Conservation (phyloP, 2,888 invertebrate genomes). For the Leptothorax acervorum region DNA sequence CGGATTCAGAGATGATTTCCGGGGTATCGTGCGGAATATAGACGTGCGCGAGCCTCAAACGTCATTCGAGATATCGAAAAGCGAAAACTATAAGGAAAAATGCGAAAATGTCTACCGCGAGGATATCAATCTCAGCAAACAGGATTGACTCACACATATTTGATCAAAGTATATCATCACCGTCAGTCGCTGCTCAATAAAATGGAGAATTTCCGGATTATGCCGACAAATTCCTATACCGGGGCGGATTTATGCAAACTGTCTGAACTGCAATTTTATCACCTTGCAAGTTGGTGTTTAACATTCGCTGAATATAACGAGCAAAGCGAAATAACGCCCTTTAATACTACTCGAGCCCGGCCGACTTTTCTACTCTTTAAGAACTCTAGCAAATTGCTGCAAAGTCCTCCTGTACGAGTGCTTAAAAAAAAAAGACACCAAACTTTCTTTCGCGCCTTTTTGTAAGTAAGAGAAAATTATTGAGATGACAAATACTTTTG, state of each 20-base stretch:
- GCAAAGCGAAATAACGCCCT: conserved; percentile 18
- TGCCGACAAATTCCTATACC: neutral
- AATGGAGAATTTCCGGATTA: conserved; percentile 8
- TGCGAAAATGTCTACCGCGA: neutral
- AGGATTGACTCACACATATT: neutral
- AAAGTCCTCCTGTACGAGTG: neutral
- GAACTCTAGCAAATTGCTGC: neutral
- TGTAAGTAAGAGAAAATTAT: conserved; percentile 16
- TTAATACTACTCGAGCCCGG: neutral
- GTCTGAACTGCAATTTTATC: conserved; percentile 8
- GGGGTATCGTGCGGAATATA: conserved; percentile 29
- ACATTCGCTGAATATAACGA: neutral
- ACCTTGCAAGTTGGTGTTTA: neutral
- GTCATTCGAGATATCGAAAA: neutral
- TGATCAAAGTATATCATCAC: neutral
- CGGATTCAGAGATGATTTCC: conserved; percentile 14
- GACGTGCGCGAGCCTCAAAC: neutral
- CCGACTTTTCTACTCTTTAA: conserved; percentile 9
- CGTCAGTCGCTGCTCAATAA: neutral
- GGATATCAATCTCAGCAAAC: conserved; percentile 8
- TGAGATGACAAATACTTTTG: conserved; percentile 34
- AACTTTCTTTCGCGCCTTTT: conserved; percentile 2
- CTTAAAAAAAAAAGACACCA: neutral
- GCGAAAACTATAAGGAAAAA: conserved; percentile 5
- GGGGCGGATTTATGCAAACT: neutral